These are phyloP conservation scores for Drosophila anomalipes DNA, from an alignment of 2,888 invertebrate genomes.

Conservation along the genomic window DNA sequence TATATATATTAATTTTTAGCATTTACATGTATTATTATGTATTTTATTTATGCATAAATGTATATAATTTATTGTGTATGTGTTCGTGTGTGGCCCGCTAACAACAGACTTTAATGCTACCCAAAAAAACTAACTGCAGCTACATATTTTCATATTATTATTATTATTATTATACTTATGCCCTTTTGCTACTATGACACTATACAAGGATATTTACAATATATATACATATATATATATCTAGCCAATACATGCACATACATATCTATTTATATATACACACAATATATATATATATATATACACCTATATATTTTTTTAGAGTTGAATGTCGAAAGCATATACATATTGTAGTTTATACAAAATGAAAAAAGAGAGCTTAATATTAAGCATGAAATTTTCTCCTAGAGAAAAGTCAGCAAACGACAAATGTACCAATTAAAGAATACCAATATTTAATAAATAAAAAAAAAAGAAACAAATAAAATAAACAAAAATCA, in stretches of 20 bases:
- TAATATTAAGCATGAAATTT: conserved; percentile 53
- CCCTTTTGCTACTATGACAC: conserved; percentile 59
- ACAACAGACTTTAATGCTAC: conserved; percentile 44
- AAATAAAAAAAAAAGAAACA: conserved; percentile 30
- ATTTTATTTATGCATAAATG: conserved; percentile 69
- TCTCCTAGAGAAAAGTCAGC: conserved; percentile 63
- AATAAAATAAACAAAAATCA: conserved; percentile 8
- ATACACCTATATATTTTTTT: conserved; percentile 47
- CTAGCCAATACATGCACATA: conserved; percentile 51
- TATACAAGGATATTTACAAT: conserved; percentile 54
- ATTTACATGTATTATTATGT: conserved; percentile 61
- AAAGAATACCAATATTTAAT: conserved; percentile 55
- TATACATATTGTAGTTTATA: conserved; percentile 55
- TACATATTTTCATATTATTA: conserved; percentile 14
- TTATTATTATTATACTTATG: conserved; percentile 32
- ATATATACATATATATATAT: conserved; percentile 44
- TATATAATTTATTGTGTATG: conserved; percentile 62
- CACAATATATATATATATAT: conserved; percentile 16
- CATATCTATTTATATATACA: conserved; percentile 34
- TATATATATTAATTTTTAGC: conserved; percentile 59
- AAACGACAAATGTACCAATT: conserved; percentile 67
- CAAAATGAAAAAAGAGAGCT: conserved; percentile 46
- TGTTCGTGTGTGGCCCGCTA: conserved; percentile 51
- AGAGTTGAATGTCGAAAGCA: conserved; percentile 53
- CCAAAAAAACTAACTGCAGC: conserved; percentile 34